Conservation (phyloP, 2,888 invertebrate genomes). For the Erpobdella octoculata region DNA sequence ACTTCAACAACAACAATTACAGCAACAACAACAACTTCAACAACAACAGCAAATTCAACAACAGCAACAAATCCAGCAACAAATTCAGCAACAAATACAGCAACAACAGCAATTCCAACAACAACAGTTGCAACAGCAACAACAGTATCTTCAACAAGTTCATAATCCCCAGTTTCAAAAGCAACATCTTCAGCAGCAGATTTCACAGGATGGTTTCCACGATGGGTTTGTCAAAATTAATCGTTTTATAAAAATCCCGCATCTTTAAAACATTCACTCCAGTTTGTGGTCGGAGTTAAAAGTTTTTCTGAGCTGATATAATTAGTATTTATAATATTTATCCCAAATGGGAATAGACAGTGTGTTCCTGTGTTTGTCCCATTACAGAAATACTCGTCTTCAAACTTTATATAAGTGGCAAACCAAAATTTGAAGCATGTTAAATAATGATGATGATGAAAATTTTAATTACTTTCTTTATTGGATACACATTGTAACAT, state of each 20-base stretch:
- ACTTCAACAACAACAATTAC: constrained; percentile 16
- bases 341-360: too few species aligned
- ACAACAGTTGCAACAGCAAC: constrained; percentile 21
- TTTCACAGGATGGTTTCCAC: neutral
- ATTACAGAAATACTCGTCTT: too few species aligned
- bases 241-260: too few species aligned
- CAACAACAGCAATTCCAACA: constrained; percentile 23
- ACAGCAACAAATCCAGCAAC: neutral
- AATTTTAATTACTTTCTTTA: too few species aligned
- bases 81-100: neutral
- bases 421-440: too few species aligned
- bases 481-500: too few species aligned
- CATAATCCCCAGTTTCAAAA: constrained; percentile 1
- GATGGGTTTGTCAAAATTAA: neutral
- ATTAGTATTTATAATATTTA: too few species aligned
- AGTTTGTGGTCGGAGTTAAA: too few species aligned
- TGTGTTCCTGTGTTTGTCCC: neutral
- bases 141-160: neutral
- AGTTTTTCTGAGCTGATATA: too few species aligned
- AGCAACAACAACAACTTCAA: constrained; percentile 23
- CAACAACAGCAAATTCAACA: constrained; percentile 6
- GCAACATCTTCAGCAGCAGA: neutral
- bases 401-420: too few species aligned
- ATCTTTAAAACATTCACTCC: too few species aligned
- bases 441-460: too few species aligned